Evolutionary conservation across 2,113 vertebrate species (phyloP), one percentile per base, ranked within the genome.

Genomic region (Saccopteryx bilineata): DNA sequence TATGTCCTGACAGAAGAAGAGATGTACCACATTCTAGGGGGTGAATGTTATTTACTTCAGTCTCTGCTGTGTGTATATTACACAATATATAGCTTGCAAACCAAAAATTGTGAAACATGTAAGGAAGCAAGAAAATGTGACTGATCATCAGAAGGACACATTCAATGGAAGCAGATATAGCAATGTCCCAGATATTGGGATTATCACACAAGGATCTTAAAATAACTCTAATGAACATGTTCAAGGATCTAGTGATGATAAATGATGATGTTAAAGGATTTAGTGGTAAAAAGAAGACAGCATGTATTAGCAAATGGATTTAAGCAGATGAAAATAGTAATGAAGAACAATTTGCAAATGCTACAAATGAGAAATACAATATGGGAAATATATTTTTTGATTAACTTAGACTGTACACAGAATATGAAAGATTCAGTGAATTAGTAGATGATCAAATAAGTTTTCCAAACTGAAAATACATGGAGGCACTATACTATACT

Each of bases 131-230:
- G 26, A 94, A 90, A 85, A 61, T 15, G 8, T 56, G 24, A 91
- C 18, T 75, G 5, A 61, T 13, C 4, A 12, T 86, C n/a, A 86
- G 83, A 91, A 83, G 28, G 33, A 92, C 90, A 39, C 1, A 31
- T 5, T 86, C n/a, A 63, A 46, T 46, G 95, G 87, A 95, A 95
- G 19, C n/a, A 84, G 65, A 87, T 31, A 19, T 2, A 75, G 83
- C 80, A 92, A 84, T 71, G 23, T 7, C 52, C 2, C 66, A 72
- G 15, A 65, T 74, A 83, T 52, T 71, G 58, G 28, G 7, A 9
- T 71, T 88, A 60, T 61, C 18, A 85, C 12, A 71, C 6, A 33
- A 68, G 9, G 19, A 56, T 56, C 75, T 87, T 65, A 79, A 0
- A 71, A 39, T 61, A 79, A 31, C 50, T 75, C 5, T 87, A 54